These are phyloP conservation scores for Alsophila aescularia DNA, from an alignment of 2,888 invertebrate genomes.

Conservation along the genomic window DNA sequence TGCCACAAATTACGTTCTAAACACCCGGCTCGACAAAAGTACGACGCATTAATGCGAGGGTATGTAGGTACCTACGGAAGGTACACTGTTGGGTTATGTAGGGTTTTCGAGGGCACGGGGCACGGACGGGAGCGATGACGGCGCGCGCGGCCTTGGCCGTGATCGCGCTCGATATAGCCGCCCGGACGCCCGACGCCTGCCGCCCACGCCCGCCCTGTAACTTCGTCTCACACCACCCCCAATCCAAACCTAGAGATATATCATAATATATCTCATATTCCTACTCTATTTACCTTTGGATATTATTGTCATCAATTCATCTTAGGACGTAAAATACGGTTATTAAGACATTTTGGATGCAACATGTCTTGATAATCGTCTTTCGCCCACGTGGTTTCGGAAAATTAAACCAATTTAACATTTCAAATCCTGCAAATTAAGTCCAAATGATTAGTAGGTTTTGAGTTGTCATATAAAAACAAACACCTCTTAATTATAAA, in stretches of 20 bases:
- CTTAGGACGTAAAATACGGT: too few species aligned
- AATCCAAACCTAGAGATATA: conserved; percentile 45
- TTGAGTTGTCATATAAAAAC: not conserved
- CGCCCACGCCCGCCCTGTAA: conserved; percentile 44
- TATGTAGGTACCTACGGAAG: not conserved
- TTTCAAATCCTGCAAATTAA: not conserved
- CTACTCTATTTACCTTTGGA: conserved; percentile 31
- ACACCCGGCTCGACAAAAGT: conserved; percentile 23
- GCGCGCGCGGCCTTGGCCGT: conserved; percentile 78
- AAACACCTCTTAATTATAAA: too few species aligned
- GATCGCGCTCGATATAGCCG: conserved; percentile 83
- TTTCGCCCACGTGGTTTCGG: not conserved
- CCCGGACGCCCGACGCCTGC: conserved; percentile 41
- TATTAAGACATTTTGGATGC: too few species aligned
- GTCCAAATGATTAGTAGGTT: not conserved
- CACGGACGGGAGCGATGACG: conserved; percentile 63
- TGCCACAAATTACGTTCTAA: conserved; percentile 1
- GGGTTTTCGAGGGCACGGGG: conserved; percentile 40
- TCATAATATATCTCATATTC: conserved; percentile 49
- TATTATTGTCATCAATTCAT: not conserved
- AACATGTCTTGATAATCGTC: too few species aligned
- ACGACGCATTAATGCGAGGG: conserved; percentile 41
- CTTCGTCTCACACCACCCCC: conserved; percentile 44
- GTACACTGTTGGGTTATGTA: conserved; percentile 35
- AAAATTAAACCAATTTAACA: not conserved